Conservation (phyloP, 2,888 invertebrate species). For the Drosophila anomelani region DNA sequence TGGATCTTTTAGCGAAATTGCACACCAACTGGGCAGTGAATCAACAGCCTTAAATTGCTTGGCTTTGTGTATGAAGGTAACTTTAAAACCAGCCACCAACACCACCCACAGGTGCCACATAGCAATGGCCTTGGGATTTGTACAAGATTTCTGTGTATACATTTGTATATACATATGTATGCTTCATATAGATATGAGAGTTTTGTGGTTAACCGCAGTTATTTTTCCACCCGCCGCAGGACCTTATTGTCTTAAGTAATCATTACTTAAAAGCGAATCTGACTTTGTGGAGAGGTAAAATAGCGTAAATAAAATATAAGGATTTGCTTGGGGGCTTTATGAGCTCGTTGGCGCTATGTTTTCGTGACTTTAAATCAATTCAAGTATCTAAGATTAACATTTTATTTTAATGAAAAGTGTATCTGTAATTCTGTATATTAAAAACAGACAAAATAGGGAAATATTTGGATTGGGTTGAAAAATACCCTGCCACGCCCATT, state of each 20-base stretch:
- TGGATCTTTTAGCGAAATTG: slow-evolving; percentile 53
- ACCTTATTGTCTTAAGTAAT: slow-evolving; percentile 32
- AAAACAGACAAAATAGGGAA: neutral
- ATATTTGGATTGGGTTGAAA: neutral
- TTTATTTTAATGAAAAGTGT: too few relatives aligned
- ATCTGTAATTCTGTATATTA: neutral
- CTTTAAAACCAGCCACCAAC: slow-evolving; percentile 40
- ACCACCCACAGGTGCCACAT: slow-evolving; percentile 12
- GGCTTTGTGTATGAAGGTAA: slow-evolving; percentile 21
- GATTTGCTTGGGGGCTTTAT: neutral
- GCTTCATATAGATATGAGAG: slow-evolving; percentile 5
- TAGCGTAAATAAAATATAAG: neutral
- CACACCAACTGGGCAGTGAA: slow-evolving; percentile 48
- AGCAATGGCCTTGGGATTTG: slow-evolving; percentile 26
- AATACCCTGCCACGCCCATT: slow-evolving; percentile 11
- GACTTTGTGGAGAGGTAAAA: neutral
- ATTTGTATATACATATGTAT: neutral
- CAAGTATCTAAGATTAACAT: neutral
- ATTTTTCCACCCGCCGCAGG: slow-evolving; percentile 35
- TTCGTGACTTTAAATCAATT: neutral
- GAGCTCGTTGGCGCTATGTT: too few relatives aligned
- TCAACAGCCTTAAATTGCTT: slow-evolving; percentile 50
- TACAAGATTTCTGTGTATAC: neutral
- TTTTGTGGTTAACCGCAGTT: slow-evolving; percentile 57
- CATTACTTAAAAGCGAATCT: neutral